phyloP scores from a whole-genome alignment of 2,888 invertebrate genomes.

The Agrotis puta region DNA sequence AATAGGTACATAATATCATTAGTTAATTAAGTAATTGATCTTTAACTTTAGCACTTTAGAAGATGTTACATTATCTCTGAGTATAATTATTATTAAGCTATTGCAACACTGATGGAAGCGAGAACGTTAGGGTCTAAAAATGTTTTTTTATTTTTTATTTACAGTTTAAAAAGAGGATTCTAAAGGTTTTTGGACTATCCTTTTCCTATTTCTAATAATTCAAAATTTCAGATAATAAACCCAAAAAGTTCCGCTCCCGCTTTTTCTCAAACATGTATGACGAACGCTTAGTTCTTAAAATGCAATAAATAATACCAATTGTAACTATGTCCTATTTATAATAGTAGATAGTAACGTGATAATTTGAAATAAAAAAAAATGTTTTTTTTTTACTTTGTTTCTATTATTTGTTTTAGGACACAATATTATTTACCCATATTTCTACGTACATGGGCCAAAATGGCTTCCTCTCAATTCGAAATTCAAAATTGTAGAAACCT shows the following conservation, averaged over 20 bases:
- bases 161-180: neutral
- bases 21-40: neutral
- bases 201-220: neutral
- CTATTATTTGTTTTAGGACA: neutral
- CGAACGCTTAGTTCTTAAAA: neutral
- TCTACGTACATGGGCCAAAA: neutral
- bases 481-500: conserved; percentile 9
- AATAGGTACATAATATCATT: conserved; percentile 48
- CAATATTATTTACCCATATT: neutral
- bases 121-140: neutral
- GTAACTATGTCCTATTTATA: conserved; percentile 21
- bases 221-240: neutral
- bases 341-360: conserved; percentile 54
- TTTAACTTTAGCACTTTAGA: neutral
- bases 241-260: neutral
- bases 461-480: neutral
- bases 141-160: neutral
- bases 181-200: no score
- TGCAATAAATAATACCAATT: conserved; percentile 18
- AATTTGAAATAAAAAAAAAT: conserved; percentile 30
- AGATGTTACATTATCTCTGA: neutral
- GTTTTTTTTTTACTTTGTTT: conserved; percentile 1
- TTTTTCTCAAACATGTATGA: neutral
- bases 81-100: neutral
- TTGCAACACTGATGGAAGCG: neutral